Conservation (phyloP, 2,888 invertebrate species). For the Piscicola geometra region DNA sequence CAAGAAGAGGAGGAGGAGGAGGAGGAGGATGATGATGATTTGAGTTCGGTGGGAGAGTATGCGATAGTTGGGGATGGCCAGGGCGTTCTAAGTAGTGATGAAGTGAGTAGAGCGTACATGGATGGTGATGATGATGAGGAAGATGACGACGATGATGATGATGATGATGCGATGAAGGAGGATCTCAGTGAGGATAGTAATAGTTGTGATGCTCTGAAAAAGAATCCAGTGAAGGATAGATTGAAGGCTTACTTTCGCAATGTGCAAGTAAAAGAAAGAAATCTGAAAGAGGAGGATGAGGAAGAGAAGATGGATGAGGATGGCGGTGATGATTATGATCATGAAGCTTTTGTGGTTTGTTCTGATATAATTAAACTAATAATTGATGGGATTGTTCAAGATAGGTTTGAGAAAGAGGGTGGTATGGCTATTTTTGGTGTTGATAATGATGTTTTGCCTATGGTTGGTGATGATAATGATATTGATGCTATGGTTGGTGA, state of each 20-base stretch:
- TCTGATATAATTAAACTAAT: too few relatives aligned
- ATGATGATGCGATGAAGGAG: background rate
- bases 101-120: background rate
- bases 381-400: too few relatives aligned
- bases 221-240: too few relatives aligned
- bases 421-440: background rate
- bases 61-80: background rate
- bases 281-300: slow-evolving; percentile 8
- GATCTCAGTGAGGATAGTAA: background rate
- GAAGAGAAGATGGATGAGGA: background rate
- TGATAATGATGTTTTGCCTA: too few relatives aligned
- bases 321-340: background rate
- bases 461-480: background rate
- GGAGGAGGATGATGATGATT: slow-evolving; percentile 24
- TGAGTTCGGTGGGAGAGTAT: background rate
- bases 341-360: too few relatives aligned
- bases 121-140: background rate
- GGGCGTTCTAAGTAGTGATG: background rate
- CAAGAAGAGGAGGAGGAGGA: slow-evolving; percentile 11
- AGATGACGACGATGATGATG: background rate
- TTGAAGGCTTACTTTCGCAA: too few relatives aligned
- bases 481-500: background rate
- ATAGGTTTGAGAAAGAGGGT: too few relatives aligned
- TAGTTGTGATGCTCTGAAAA: too few relatives aligned
- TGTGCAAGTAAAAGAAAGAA: background rate